Conservation (phyloP, 2,797 vertebrate genomes). For the Danio aesculapii region DNA sequence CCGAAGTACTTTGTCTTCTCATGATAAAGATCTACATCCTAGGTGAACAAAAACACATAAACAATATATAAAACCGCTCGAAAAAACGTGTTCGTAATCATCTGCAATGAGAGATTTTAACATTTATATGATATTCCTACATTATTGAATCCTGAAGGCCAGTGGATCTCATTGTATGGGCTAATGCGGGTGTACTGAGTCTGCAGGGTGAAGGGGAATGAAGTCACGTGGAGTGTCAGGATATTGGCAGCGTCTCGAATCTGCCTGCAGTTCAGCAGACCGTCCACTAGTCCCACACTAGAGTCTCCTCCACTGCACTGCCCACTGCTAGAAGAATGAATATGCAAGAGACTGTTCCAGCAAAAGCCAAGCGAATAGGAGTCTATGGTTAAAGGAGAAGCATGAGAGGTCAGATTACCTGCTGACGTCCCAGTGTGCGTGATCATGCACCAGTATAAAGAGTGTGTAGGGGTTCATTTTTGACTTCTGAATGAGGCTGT, state of each 20-base stretch:
- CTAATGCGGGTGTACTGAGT: conserved; percentile 94
- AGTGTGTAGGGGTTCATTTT: conserved; percentile 92
- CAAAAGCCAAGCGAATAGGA: not conserved
- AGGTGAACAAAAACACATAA: conserved; percentile 48
- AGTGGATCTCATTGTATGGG: conserved; percentile 99
- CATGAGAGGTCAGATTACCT: conserved; percentile 77
- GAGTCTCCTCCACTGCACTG: conserved; percentile 78
- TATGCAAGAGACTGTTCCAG: not conserved
- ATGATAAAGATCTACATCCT: conserved; percentile 92
- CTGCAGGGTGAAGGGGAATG: conserved; percentile 95
- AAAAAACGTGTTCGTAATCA: not conserved
- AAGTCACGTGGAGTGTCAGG: conserved; percentile 94
- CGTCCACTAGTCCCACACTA: conserved; percentile 86
- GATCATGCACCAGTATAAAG: conserved; percentile 95
- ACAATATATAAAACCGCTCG: not conserved
- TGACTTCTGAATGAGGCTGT: conserved; percentile 88
- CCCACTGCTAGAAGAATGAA: conserved; percentile 62
- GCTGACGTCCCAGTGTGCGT: conserved; percentile 94
- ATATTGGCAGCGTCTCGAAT: conserved; percentile 93
- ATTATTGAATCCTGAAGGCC: conserved; percentile 90
- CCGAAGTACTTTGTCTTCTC: conserved; percentile 95
- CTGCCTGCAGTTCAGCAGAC: conserved; percentile 91
- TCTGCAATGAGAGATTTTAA: not conserved
- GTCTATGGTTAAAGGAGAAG: not conserved
- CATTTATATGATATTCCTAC: conserved; percentile 73